These are phyloP conservation scores for Babylonia areolata DNA, from an alignment of 1,140 invertebrate genomes.

Conservation along the genomic window DNA sequence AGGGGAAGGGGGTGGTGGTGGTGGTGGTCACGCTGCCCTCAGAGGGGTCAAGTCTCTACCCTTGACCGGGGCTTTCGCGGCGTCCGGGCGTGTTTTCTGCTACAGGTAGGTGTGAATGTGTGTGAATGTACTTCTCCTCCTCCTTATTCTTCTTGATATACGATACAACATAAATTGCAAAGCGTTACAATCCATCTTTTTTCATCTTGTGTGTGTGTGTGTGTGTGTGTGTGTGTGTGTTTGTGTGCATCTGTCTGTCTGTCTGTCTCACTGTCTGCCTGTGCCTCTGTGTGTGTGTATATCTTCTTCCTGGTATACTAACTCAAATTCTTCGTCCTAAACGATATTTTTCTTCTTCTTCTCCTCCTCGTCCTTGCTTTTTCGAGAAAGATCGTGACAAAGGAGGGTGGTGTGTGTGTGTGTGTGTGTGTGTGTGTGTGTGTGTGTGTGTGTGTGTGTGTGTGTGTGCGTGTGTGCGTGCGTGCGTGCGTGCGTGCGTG, in stretches of 20 bases:
- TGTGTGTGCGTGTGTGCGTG: too few species aligned
- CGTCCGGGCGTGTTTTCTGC: background rate
- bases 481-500: background rate
- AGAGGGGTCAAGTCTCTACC: conserved; percentile 25
- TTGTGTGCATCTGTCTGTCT: too few species aligned
- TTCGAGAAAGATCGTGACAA: background rate
- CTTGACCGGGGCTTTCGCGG: background rate
- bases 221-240: too few species aligned
- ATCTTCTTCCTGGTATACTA: background rate
- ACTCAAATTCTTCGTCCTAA: background rate
- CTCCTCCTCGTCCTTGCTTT: background rate
- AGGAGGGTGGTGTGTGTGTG: background rate
- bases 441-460: too few species aligned
- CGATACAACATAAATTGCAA: too few species aligned
- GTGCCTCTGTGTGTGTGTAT: background rate
- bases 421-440: conserved; percentile 4
- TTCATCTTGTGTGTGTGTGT: background rate
- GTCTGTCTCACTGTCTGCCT: background rate
- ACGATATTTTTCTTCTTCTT: background rate
- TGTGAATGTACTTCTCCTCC: background rate
- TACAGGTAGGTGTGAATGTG: background rate
- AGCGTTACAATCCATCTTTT: background rate
- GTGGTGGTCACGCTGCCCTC: conserved; percentile 9
- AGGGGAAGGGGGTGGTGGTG: too few species aligned
- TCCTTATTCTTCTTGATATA: background rate